Evolutionary conservation across 2,888 invertebrate genomes (phyloP).

Genomic region (Agrotis clavis): DNA sequence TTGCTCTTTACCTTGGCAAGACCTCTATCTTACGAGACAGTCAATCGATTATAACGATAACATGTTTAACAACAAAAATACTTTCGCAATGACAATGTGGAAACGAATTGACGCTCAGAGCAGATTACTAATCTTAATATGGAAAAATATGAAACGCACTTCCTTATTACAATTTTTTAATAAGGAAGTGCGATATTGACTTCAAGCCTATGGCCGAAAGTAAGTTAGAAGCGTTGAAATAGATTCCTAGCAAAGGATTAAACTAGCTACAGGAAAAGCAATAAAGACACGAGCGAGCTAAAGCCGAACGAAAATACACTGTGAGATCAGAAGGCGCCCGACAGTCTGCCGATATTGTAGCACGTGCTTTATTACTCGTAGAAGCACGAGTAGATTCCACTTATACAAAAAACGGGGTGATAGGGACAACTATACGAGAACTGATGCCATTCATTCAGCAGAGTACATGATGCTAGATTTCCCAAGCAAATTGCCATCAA

Average conservation of each 20-base stretch:
- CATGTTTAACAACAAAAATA: slow-evolving; percentile 18
- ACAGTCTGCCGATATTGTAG: slow-evolving; percentile 69
- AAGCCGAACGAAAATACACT: slow-evolving; percentile 59
- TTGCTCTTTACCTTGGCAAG: slow-evolving; percentile 42
- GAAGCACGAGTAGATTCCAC: slow-evolving; percentile 50
- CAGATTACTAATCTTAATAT: slow-evolving; percentile 1
- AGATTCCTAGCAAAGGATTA: slow-evolving; percentile 16
- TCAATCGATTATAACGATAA: slow-evolving; percentile 20
- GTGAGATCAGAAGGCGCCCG: slow-evolving; percentile 66
- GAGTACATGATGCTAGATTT: background rate
- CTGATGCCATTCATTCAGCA: background rate
- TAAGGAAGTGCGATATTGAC: no score
- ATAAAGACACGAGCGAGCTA: slow-evolving; percentile 36
- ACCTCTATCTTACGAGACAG: slow-evolving; percentile 6
- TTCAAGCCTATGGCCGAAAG: background rate
- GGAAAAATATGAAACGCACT: background rate
- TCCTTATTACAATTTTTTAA: background rate
- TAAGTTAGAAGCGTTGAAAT: slow-evolving; percentile 11
- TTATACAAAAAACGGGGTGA: background rate
- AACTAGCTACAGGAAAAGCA: slow-evolving; percentile 25
- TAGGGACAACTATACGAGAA: background rate
- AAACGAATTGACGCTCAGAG: background rate
- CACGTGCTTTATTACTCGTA: slow-evolving; percentile 62
- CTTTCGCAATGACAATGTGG: background rate
- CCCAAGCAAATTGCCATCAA: background rate